Conservation (phyloP, 1,140 invertebrate genomes). For the Brachionus manjavacas region DNA sequence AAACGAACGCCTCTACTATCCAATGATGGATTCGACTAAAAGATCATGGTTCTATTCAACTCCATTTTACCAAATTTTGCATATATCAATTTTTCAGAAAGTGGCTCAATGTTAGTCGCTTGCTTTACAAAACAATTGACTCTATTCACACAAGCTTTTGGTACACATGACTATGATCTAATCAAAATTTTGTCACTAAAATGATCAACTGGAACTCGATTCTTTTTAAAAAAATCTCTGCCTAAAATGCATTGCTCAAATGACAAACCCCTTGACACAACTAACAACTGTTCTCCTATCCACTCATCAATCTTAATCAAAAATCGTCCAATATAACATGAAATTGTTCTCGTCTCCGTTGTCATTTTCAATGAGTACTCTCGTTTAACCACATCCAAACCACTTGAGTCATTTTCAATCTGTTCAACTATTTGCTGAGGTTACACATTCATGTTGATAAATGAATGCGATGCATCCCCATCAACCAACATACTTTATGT, state of each 20-base stretch:
- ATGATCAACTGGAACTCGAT: not conserved
- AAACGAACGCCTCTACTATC: not conserved
- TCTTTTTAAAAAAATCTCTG: not conserved
- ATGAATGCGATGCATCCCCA: not conserved
- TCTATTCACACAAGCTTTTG: not conserved
- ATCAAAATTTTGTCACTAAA: not conserved
- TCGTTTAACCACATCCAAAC: not conserved
- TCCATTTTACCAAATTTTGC: not conserved
- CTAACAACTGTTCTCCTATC: not conserved
- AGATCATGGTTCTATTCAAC: not conserved
- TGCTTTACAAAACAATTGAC: not conserved
- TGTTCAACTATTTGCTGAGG: not conserved
- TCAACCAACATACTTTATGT: not conserved
- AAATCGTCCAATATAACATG: not conserved
- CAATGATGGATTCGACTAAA: not conserved
- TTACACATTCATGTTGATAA: not conserved
- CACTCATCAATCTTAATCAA: not conserved
- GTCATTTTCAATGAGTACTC: not conserved
- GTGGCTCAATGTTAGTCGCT: not conserved
- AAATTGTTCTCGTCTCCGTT: not conserved
- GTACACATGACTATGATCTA: not conserved
- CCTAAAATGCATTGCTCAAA: constrained; percentile 2
- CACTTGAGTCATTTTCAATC: not conserved
- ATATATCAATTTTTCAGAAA: not conserved
- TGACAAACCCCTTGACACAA: not conserved